These are phyloP conservation scores for Colistium nudipinnis DNA, from an alignment of 2,113 vertebrate species.

Conservation along the genomic window DNA sequence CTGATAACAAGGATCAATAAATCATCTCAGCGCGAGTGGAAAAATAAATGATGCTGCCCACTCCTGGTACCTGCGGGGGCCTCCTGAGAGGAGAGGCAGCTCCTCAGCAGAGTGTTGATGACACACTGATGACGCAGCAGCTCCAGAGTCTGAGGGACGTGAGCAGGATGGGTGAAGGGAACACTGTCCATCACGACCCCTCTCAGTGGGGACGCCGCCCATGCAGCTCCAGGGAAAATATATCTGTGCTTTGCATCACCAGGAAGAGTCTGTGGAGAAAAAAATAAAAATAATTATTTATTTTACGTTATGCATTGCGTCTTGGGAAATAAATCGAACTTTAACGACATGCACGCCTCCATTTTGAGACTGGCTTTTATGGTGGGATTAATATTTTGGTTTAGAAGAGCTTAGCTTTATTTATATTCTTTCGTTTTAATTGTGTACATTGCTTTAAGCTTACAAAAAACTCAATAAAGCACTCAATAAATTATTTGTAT, in stretches of 20 bases:
- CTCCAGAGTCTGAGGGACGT: conserved; percentile 81
- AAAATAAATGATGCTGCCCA: no score
- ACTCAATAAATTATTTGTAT: no score
- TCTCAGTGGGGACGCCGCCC: conserved; percentile 47
- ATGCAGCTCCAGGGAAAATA: conserved; percentile 68
- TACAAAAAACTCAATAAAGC: no score
- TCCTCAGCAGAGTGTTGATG: conserved; percentile 83
- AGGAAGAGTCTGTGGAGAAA: conserved; percentile 77
- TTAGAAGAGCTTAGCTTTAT: no score
- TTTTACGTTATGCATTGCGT: no score
- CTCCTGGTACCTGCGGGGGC: conserved; percentile 63
- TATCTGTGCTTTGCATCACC: conserved; percentile 80
- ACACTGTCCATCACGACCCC: conserved; percentile 78
- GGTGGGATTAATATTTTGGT: no score
- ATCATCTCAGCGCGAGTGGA: neutral
- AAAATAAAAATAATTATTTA: no score
- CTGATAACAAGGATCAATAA: conserved; percentile 56
- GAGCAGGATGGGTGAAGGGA: conserved; percentile 84
- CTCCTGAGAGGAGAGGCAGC: conserved; percentile 72
- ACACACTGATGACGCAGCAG: conserved; percentile 84
- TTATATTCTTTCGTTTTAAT: no score
- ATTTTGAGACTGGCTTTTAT: no score
- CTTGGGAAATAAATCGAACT: no score
- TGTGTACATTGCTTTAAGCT: no score
- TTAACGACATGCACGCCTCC: no score